Conservation (phyloP, 2,113 vertebrate species). For the Neomonachus schauinslandi region DNA sequence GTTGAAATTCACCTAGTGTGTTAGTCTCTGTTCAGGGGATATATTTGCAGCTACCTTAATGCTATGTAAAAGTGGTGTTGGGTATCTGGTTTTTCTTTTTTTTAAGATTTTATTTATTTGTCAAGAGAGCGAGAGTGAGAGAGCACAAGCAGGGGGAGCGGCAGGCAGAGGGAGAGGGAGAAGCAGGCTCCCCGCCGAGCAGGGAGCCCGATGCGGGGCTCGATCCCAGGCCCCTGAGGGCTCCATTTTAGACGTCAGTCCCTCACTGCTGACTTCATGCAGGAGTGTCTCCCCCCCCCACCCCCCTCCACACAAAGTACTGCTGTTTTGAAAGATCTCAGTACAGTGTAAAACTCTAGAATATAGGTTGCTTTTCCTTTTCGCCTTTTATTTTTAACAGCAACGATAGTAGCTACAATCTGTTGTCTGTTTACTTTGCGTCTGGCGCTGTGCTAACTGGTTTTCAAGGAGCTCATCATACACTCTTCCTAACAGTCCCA, state of each 20-base stretch:
- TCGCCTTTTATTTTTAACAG: constrained; percentile 1
- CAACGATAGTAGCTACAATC: neutral
- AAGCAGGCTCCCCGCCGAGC: neutral
- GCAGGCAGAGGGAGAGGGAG: neutral
- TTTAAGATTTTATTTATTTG: neutral
- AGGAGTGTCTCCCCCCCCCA: neutral
- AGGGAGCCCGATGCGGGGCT: neutral
- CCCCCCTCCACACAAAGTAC: neutral
- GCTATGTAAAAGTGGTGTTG: neutral
- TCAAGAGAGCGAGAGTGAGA: neutral
- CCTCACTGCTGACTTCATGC: neutral
- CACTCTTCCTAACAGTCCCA: neutral
- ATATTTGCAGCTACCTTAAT: neutral
- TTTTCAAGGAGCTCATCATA: neutral
- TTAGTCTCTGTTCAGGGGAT: neutral
- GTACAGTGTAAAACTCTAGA: neutral
- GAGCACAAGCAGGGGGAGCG: neutral
- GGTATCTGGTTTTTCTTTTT: neutral
- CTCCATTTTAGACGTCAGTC: neutral
- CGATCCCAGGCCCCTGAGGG: neutral
- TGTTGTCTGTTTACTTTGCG: neutral
- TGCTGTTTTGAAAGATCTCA: constrained; percentile 13
- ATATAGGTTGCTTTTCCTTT: constrained; percentile 10
- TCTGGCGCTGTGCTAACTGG: neutral
- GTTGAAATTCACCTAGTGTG: constrained; percentile 23